Evolutionary conservation across 2,888 invertebrate species (phyloP).

Genomic region (Leptinotarsa peninsularis): DNA sequence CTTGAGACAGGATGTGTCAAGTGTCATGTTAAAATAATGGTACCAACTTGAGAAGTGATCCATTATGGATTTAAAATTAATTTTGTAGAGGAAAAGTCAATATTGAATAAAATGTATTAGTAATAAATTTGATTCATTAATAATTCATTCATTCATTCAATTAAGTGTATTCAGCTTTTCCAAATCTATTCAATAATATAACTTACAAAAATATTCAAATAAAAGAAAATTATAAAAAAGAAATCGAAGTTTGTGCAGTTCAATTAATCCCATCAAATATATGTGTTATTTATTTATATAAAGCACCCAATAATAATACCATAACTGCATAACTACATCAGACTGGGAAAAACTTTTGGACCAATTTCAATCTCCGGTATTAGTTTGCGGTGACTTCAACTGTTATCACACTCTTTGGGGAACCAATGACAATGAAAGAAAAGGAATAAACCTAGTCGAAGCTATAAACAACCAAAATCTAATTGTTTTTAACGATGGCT

Average conservation of each 20-base stretch:
- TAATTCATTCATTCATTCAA: no score
- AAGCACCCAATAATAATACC: constrained; percentile 11
- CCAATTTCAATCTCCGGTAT: background rate
- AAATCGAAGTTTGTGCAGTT: constrained; percentile 14
- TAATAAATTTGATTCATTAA: no score
- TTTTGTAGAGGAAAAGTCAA: no score
- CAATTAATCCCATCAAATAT: constrained; percentile 17
- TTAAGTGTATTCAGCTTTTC: no score
- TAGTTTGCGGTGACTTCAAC: background rate
- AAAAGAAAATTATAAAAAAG: background rate
- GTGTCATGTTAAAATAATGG: no score
- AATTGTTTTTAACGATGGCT: constrained; percentile 1
- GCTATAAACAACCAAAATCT: background rate
- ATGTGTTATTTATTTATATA: background rate
- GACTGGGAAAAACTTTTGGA: constrained; percentile 1
- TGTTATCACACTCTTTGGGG: background rate
- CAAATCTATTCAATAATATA: no score
- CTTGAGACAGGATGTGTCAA: no score
- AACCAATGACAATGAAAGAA: background rate
- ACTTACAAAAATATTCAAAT: no score
- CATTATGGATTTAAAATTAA: no score
- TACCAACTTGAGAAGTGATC: no score
- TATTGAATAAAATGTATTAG: no score
- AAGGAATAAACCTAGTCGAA: constrained; percentile 1
- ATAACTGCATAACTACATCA: background rate